Conservation (phyloP, 2,888 invertebrate genomes). For the Chironomus tentans region DNA sequence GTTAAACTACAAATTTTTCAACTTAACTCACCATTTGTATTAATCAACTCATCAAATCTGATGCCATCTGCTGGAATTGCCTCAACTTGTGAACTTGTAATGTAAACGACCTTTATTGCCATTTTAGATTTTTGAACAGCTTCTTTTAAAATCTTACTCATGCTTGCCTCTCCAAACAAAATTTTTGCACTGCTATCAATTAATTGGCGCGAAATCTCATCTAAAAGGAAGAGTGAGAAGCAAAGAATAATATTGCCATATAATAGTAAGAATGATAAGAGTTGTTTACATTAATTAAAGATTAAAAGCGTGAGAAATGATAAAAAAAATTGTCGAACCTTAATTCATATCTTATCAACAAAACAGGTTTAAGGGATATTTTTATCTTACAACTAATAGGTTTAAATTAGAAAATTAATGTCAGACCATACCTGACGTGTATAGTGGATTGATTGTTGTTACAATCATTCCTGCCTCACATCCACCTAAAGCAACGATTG, state of each 20-base stretch:
- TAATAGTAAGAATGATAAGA: not conserved
- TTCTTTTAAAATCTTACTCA: conserved; percentile 44
- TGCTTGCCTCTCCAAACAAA: conserved; percentile 51
- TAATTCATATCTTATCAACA: not conserved
- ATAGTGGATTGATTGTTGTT: conserved; percentile 66
- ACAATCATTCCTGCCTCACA: conserved; percentile 59
- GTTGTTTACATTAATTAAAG: not conserved
- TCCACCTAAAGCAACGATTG: conserved; percentile 55
- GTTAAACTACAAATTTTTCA: not conserved
- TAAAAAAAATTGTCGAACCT: not conserved
- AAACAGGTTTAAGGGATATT: not conserved
- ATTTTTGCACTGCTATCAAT: conserved; percentile 54
- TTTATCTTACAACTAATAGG: not conserved
- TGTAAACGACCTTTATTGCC: conserved; percentile 45
- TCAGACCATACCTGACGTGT: conserved; percentile 49
- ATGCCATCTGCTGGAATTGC: conserved; percentile 48
- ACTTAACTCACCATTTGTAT: conserved; percentile 35
- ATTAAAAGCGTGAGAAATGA: not conserved
- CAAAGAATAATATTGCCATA: not conserved
- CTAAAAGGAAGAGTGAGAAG: conserved; percentile 39
- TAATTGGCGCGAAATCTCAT: conserved; percentile 59
- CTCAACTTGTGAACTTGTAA: conserved; percentile 45
- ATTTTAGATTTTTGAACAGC: conserved; percentile 43
- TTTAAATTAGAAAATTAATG: not conserved
- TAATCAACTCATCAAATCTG: conserved; percentile 52